These are phyloP conservation scores for Elephantulus edwardii DNA, from an alignment of 2,113 vertebrate genomes.

Conservation along the genomic window DNA sequence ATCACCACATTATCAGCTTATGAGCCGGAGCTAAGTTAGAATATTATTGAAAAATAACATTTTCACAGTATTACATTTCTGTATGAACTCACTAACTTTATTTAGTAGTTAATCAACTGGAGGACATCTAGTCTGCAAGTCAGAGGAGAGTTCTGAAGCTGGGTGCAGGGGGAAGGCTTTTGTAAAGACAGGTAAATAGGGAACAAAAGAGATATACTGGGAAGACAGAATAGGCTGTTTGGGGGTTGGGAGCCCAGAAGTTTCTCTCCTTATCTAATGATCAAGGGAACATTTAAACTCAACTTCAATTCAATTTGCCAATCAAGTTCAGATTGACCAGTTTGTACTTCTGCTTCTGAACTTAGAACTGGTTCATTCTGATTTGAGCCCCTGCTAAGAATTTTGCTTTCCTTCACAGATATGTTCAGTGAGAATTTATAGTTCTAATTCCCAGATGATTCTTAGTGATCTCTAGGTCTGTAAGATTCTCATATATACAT, in stretches of 20 bases:
- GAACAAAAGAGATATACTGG: not conserved
- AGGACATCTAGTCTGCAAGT: not conserved
- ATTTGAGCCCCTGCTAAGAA: not conserved
- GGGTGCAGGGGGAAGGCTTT: not conserved
- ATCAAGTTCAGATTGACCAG: not conserved
- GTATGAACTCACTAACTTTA: not conserved
- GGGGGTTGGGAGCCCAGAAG: not conserved
- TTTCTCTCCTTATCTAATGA: not conserved
- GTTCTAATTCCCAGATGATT: too few species aligned
- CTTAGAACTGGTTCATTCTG: not conserved
- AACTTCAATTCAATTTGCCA: not conserved
- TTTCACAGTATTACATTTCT: not conserved
- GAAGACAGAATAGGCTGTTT: too few species aligned
- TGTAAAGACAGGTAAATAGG: not conserved
- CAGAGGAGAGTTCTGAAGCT: not conserved
- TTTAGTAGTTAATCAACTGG: not conserved
- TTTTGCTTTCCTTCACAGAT: not conserved
- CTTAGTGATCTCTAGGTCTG: too few species aligned
- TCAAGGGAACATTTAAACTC: not conserved
- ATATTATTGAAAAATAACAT: slow-evolving; percentile 7
- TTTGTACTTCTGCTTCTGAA: not conserved
- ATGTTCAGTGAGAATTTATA: not conserved
- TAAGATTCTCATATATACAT: too few species aligned
- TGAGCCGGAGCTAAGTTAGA: not conserved
- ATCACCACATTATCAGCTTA: not conserved